Percentiles rank a stretch among this genome's conserved stretches.
phyloP scores from a whole-genome alignment of 1,140 invertebrate genomes.

The Drosophila parabipectinata region DNA sequence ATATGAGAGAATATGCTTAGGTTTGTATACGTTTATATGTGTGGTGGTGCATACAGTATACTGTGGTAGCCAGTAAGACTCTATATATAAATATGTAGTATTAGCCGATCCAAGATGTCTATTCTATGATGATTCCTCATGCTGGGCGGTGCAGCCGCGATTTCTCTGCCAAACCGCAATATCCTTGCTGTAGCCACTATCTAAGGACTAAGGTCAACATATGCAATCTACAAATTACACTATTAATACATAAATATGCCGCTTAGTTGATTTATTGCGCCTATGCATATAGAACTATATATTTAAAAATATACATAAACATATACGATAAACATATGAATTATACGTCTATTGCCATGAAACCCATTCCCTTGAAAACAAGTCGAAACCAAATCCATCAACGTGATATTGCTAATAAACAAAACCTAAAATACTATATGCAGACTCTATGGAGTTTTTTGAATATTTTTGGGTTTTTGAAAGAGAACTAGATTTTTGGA shows the following conservation, averaged over 20 bases:
- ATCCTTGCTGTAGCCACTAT: constrained; percentile 36
- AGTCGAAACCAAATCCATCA: constrained; percentile 64
- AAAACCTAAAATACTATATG: constrained; percentile 40
- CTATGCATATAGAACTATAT: constrained; percentile 51
- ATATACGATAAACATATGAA: constrained; percentile 48
- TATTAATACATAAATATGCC: constrained; percentile 57
- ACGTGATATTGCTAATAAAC: constrained; percentile 78
- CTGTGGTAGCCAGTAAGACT: constrained; percentile 56
- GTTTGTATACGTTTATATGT: constrained; percentile 47
- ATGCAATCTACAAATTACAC: constrained; percentile 48
- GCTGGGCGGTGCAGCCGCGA: neutral
- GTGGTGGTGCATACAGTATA: neutral
- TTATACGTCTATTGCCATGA: constrained; percentile 51
- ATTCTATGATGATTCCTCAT: constrained; percentile 49
- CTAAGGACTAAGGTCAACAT: constrained; percentile 25
- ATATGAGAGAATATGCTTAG: constrained; percentile 3
- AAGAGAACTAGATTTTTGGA: neutral
- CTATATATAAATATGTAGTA: constrained; percentile 17
- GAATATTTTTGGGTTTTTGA: constrained; percentile 3
- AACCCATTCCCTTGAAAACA: constrained; percentile 28
- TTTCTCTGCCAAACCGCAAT: constrained; percentile 14
- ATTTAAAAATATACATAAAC: constrained; percentile 29
- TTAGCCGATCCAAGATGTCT: constrained; percentile 25
- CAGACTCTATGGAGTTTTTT: constrained; percentile 9
- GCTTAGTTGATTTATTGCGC: constrained; percentile 68